Percentiles rank a stretch among this genome's conserved stretches.
These are phyloP conservation scores for Lipotes vexillifer DNA, from an alignment of 2,113 vertebrate species.

Conservation along the genomic window DNA sequence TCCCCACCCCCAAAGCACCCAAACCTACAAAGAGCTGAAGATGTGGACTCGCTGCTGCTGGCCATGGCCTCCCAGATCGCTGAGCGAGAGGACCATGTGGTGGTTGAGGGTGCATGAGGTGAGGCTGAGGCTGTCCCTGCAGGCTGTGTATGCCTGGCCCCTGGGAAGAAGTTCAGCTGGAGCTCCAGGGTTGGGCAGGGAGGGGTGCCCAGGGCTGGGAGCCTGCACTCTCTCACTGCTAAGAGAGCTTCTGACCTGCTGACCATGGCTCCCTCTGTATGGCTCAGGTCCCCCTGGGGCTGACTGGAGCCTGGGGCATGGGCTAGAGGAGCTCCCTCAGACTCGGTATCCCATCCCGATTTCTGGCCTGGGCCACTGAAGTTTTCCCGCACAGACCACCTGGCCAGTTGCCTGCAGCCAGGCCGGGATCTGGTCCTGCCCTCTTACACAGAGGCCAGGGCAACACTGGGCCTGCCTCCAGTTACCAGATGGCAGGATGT, in stretches of 20 bases:
- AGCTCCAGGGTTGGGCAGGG: background rate
- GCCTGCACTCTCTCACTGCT: background rate
- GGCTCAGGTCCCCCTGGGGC: background rate
- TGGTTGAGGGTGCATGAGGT: constrained; percentile 88
- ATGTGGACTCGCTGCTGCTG: constrained; percentile 83
- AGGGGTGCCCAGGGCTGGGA: background rate
- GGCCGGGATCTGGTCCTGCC: constrained; percentile 88
- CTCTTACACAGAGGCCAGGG: constrained; percentile 83
- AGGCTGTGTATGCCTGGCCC: background rate
- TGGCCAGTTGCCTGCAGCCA: constrained; percentile 85
- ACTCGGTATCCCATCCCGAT: constrained; percentile 69
- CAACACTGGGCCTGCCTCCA: constrained; percentile 79
- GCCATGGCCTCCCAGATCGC: constrained; percentile 87
- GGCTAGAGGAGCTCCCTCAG: background rate
- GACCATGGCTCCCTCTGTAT: background rate
- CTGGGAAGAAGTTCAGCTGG: background rate
- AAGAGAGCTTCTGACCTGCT: background rate
- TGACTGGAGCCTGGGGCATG: background rate
- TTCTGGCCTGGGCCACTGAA: constrained; percentile 89
- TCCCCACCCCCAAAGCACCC: constrained; percentile 68
- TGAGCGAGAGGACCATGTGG: constrained; percentile 84
- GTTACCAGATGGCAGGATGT: constrained; percentile 84
- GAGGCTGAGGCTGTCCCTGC: background rate
- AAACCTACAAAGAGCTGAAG: constrained; percentile 74
- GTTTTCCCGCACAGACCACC: constrained; percentile 85